Evolutionary conservation across 1,140 invertebrate genomes (phyloP).

Genomic region (Neotoxoptera formosana): DNA sequence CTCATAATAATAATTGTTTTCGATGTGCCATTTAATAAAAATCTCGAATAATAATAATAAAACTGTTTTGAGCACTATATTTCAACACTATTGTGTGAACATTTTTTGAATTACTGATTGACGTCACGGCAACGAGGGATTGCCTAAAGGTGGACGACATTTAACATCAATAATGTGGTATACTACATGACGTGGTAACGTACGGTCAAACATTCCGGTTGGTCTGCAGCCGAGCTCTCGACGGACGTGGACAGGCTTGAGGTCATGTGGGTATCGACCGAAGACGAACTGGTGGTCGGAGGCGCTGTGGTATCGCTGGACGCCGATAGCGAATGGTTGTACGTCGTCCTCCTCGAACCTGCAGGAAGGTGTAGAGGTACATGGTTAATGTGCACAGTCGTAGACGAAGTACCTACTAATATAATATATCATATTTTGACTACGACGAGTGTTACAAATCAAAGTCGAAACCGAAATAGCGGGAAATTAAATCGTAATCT

Average conservation of each 20-base stretch:
- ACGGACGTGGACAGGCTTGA: constrained; percentile 33
- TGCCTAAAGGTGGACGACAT: neutral
- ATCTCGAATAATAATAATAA: neutral
- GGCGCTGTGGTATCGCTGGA: constrained; percentile 45
- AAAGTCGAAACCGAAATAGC: no score
- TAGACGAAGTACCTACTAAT: neutral
- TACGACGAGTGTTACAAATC: neutral
- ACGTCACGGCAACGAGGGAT: neutral
- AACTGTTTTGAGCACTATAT: neutral
- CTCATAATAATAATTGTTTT: neutral
- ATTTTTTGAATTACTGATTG: neutral
- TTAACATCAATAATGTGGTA: neutral
- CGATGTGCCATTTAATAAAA: neutral
- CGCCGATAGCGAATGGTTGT: constrained; percentile 17
- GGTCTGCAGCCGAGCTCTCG: neutral
- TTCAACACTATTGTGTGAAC: neutral
- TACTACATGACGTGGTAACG: neutral
- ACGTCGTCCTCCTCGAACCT: neutral
- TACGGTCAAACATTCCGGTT: neutral
- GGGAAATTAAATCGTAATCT: neutral
- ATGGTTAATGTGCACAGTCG: neutral
- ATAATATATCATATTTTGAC: neutral
- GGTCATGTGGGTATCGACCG: constrained; percentile 32
- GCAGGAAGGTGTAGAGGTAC: neutral
- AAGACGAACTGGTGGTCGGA: constrained; percentile 31